Conservation (phyloP, 2,797 vertebrate genomes). For the Enteromius thamalakanensis region DNA sequence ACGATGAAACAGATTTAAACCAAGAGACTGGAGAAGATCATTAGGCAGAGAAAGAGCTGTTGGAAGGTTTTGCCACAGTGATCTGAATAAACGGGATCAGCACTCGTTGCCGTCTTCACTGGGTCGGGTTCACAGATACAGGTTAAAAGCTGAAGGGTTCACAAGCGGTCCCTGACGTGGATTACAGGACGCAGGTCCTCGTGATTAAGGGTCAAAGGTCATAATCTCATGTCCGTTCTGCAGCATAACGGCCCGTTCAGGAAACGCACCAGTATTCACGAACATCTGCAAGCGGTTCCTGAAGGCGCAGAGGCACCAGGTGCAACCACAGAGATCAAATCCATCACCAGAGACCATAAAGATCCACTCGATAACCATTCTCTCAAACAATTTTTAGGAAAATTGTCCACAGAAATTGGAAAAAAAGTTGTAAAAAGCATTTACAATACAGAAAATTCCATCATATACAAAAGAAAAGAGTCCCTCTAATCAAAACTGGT, state of each 20-base stretch:
- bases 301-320: slow-evolving; percentile 38
- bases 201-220: slow-evolving; percentile 35
- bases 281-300: slow-evolving; percentile 8
- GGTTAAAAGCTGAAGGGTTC: slow-evolving; percentile 15
- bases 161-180: slow-evolving; percentile 32
- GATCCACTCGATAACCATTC: slow-evolving; percentile 25
- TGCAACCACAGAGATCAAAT: slow-evolving; percentile 7
- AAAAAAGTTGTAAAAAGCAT: slow-evolving; percentile 37
- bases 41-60: background rate
- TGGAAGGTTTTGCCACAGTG: slow-evolving; percentile 37
- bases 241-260: slow-evolving; percentile 38
- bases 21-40: background rate
- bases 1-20: background rate
- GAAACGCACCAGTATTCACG: slow-evolving; percentile 15
- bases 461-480: slow-evolving; percentile 46
- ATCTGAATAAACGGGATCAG: slow-evolving; percentile 23
- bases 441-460: slow-evolving; percentile 41
- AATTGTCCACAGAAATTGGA: slow-evolving; percentile 25
- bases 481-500: slow-evolving; percentile 43
- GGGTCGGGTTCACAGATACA: slow-evolving; percentile 20
- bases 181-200: slow-evolving; percentile 16
- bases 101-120: slow-evolving; percentile 1
- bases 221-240: slow-evolving; percentile 49
- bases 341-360: slow-evolving; percentile 2
- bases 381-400: slow-evolving; percentile 25